phyloP scores from a whole-genome alignment of 2,888 invertebrate genomes.

The Gisinianus flammeolus region DNA sequence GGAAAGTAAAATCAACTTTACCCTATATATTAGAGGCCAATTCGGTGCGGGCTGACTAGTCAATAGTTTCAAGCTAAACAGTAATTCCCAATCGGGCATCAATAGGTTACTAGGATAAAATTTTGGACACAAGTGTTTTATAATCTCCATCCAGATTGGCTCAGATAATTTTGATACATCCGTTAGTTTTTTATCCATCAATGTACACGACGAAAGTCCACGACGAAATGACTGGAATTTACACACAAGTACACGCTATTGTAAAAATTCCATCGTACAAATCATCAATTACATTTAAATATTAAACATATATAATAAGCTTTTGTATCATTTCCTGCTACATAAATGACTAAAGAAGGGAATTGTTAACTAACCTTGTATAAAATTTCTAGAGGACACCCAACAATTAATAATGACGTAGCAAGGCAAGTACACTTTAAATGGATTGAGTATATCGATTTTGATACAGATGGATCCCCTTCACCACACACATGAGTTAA shows the following conservation, averaged over 20 bases:
- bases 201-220: constrained; percentile 53
- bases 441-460: constrained; percentile 80
- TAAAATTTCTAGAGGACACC: constrained; percentile 75
- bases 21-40: constrained; percentile 57
- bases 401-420: constrained; percentile 75
- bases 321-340: neutral
- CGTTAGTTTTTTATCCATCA: constrained; percentile 49
- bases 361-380: constrained; percentile 69
- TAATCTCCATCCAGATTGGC: constrained; percentile 53
- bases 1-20: constrained; percentile 10
- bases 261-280: no score
- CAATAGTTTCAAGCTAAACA: constrained; percentile 52
- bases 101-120: constrained; percentile 49
- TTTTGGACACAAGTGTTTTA: constrained; percentile 49
- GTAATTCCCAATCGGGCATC: constrained; percentile 51
- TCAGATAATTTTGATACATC: constrained; percentile 47
- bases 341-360: neutral
- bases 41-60: constrained; percentile 50
- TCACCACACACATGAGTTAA: constrained; percentile 62
- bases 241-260: neutral
- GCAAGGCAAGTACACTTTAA: constrained; percentile 81
- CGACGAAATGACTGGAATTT: constrained; percentile 53
- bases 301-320: neutral
- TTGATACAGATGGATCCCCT: constrained; percentile 59
- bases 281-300: no score